These are phyloP conservation scores for Cyphomyrus plagiostoma DNA, from an alignment of 2,113 vertebrate species.

Conservation along the genomic window DNA sequence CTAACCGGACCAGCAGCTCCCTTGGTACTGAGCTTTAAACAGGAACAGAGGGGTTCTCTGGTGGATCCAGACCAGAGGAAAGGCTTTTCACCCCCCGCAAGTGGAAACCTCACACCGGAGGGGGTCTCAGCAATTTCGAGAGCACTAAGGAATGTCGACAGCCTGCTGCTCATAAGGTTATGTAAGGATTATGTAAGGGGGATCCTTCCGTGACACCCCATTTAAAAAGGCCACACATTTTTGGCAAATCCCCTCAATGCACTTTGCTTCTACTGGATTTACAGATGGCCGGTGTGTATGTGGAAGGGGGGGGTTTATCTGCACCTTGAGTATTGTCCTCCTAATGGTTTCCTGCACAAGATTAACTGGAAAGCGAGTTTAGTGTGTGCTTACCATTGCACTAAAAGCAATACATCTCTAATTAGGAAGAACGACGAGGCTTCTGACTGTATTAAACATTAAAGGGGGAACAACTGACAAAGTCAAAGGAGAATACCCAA, in stretches of 20 bases:
- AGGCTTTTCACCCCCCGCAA: neutral
- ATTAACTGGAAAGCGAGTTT: neutral
- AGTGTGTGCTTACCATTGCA: neutral
- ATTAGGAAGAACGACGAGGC: neutral
- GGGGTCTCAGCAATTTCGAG: neutral
- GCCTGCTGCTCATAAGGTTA: neutral
- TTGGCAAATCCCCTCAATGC: neutral
- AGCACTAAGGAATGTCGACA: neutral
- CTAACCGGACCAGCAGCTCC: neutral
- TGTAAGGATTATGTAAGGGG: constrained; percentile 8
- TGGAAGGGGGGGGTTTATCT: neutral
- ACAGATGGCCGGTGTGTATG: neutral
- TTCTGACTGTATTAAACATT: neutral
- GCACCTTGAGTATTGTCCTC: neutral
- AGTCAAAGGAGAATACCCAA: neutral
- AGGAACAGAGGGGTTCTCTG: neutral
- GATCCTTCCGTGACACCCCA: neutral
- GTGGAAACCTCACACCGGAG: neutral
- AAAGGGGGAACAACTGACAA: neutral
- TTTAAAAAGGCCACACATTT: neutral
- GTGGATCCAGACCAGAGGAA: neutral
- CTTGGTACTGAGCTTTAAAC: neutral
- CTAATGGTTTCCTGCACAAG: neutral
- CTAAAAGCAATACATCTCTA: neutral
- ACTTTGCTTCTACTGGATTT: neutral